Conservation (phyloP, 2,113 vertebrate species). For the Melanerpes aurifrons region DNA sequence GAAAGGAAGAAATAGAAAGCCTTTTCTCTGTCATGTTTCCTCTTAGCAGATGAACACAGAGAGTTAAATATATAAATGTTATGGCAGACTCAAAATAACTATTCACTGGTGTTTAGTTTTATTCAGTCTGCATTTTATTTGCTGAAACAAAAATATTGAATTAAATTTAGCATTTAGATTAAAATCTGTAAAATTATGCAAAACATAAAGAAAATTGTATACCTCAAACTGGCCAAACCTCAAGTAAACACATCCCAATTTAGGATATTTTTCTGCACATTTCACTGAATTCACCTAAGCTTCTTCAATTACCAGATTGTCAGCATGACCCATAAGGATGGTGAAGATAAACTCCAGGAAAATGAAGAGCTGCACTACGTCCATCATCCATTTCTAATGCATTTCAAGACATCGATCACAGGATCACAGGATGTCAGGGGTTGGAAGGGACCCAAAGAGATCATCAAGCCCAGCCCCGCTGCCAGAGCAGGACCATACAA, state of each 20-base stretch:
- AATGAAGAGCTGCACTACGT: background rate
- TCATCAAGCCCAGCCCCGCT: no score
- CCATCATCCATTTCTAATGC: background rate
- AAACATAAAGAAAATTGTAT: background rate
- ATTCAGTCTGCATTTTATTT: background rate
- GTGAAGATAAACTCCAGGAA: background rate
- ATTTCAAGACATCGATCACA: background rate
- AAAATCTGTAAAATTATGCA: background rate
- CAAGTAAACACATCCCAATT: background rate
- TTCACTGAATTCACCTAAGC: background rate
- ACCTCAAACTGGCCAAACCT: background rate
- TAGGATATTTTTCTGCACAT: background rate
- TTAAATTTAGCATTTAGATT: background rate
- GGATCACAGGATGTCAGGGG: no score
- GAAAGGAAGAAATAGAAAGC: constrained; percentile 71
- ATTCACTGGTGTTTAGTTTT: background rate
- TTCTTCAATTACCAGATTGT: background rate
- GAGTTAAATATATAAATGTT: constrained; percentile 38
- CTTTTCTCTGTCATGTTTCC: constrained; percentile 60
- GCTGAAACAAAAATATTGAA: background rate
- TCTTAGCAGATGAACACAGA: constrained; percentile 24
- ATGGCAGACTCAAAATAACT: background rate
- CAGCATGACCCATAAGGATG: background rate
- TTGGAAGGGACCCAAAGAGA: no score
- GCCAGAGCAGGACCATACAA: no score